Percentiles rank a stretch among this genome's conserved stretches.
phyloP scores from a whole-genome alignment of 2,797 vertebrate species.

The Rhinichthys osculus region DNA sequence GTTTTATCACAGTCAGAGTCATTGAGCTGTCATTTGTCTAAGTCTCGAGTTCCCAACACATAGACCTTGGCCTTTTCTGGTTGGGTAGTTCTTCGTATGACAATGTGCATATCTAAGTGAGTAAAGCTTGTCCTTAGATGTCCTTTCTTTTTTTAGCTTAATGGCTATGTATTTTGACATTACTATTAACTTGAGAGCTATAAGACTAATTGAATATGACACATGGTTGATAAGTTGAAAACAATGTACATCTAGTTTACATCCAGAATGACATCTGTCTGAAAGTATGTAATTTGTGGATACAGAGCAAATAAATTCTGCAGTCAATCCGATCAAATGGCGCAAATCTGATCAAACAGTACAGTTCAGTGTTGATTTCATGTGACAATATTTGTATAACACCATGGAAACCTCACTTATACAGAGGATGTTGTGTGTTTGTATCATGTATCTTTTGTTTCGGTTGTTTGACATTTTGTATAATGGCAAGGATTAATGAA shows the following conservation, averaged over 20 bases:
- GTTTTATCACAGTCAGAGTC: slow-evolving; percentile 75
- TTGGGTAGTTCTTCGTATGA: background rate
- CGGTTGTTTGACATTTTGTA: slow-evolving; percentile 13
- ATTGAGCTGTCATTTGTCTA: slow-evolving; percentile 75
- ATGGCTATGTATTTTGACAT: slow-evolving; percentile 4
- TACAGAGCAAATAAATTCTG: slow-evolving; percentile 4
- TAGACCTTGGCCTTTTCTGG: slow-evolving; percentile 32
- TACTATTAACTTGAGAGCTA: background rate
- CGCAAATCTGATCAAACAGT: background rate
- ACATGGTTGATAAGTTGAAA: background rate
- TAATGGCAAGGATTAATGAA: slow-evolving; percentile 31
- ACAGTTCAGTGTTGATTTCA: slow-evolving; percentile 9
- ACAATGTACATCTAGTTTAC: background rate
- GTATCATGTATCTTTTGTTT: slow-evolving; percentile 26
- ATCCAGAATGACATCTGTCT: slow-evolving; percentile 8
- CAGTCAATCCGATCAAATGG: slow-evolving; percentile 3
- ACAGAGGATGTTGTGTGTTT: slow-evolving; percentile 4
- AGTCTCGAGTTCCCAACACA: slow-evolving; percentile 49
- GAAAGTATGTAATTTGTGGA: background rate
- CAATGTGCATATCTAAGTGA: background rate
- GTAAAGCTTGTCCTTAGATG: background rate
- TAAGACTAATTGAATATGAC: background rate
- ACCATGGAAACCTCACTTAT: slow-evolving; percentile 17
- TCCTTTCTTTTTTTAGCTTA: background rate
- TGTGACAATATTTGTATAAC: slow-evolving; percentile 21